phyloP scores from a whole-genome alignment of 2,113 vertebrate species.

The Gavia stellata region DNA sequence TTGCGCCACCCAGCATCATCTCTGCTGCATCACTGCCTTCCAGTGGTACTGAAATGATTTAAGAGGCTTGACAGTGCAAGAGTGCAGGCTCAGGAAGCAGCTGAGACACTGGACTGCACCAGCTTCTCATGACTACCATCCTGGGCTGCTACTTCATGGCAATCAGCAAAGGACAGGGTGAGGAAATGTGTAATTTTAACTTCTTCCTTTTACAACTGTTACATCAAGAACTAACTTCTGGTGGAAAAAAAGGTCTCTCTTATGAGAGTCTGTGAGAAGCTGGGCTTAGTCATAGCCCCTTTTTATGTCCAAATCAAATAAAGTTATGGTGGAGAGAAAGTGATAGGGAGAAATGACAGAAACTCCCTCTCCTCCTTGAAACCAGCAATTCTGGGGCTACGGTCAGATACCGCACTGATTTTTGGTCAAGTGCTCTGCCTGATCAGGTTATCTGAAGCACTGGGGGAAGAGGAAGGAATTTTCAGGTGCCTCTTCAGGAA shows the following conservation, averaged over 20 bases:
- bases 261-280: background rate
- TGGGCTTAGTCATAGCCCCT: background rate
- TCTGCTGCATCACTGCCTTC: background rate
- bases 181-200: background rate
- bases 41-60: background rate
- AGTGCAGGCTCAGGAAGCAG: background rate
- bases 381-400: background rate
- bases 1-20: rapidly evolving
- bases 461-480: background rate
- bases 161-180: background rate
- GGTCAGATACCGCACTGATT: background rate
- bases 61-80: background rate
- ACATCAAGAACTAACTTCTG: background rate
- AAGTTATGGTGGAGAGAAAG: background rate
- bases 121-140: background rate
- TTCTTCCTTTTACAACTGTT: background rate
- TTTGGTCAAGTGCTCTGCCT: background rate
- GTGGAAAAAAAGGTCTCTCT: background rate
- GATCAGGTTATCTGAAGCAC: background rate
- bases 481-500: background rate
- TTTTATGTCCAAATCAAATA: background rate
- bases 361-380: background rate
- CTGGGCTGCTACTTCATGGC: background rate
- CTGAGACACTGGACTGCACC: background rate
- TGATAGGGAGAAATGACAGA: background rate